Base-by-base conservation (phyloP, 2,797 vertebrate species). In the Triplophysa bombifrons region DNA sequence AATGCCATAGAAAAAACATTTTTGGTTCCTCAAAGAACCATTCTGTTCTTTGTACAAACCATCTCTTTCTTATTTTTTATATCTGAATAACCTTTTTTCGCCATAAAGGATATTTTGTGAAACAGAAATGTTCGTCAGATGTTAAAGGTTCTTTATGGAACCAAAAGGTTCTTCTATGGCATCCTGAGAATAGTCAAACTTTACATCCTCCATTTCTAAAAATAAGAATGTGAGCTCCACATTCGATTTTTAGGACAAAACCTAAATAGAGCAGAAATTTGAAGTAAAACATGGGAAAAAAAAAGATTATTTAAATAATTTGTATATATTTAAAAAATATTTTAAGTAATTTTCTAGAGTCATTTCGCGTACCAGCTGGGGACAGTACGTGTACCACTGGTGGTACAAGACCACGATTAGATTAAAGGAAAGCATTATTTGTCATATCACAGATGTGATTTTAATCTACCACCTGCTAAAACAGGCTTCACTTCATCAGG, bases 401-500 rank as follows among this genome's bases (percentile, higher is more conserved):
- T 61, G 58, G 5, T 16, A 61, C 14, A 30, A 56, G 51, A 48
- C 11, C 12, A 58, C 46, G 30, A 76, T 68, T 76, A 76, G 51
- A 68, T 76, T 68, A 34, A 69, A 69, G 44, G 14, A 77, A 69
- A 77, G 19, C 66, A 61, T 44, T 60, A 77, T 69, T 69, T 60
- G 41, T 56, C 64, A 76, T 46, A 38, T 60, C n/a, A 77, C 46
- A 44, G 51, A 38, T 76, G 50, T 76, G 58, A 63, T 63, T 63
- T 63, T 63, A 63, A 63, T 50, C 46, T 48, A 19, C 38, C 56
- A 46, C 41, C 72, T 74, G 44, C 60, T 48, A 30, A 17, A 74
- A 22, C 16, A 25, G 72, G 44, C 58, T 30, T 50, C 60, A 60
- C 46, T 70, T 74, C 50, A 74, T 74, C 12, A 60, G 12, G 4